A percentile compares a stretch with the other conserved stretches of the same genome.
These are phyloP conservation scores for Pollenia amentaria DNA, from an alignment of 2,888 invertebrate genomes.

Conservation along the genomic window DNA sequence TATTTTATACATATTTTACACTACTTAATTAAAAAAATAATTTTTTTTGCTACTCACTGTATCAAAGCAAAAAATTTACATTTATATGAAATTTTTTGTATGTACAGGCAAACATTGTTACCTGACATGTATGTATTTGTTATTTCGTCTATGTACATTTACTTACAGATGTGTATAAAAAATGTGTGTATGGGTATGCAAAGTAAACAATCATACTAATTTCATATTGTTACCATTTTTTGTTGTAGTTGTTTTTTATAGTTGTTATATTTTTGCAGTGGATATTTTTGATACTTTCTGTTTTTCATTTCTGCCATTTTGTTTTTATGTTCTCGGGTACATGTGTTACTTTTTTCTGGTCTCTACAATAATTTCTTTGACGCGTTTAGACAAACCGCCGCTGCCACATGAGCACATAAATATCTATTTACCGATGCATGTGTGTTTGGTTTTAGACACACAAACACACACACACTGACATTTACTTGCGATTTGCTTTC, in stretches of 20 bases:
- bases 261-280: not conserved
- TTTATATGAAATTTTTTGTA: slow-evolving; percentile 16
- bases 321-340: not conserved
- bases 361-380: slow-evolving; percentile 36
- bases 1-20: no score
- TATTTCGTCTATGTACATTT: not conserved
- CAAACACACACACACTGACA: not conserved
- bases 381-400: slow-evolving; percentile 25
- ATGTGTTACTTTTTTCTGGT: not conserved
- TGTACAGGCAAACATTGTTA: slow-evolving; percentile 16
- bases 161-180: not conserved
- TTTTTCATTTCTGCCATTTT: slow-evolving; percentile 13
- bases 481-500: not conserved
- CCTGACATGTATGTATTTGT: not conserved
- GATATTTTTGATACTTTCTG: not conserved
- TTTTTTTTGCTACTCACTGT: not conserved
- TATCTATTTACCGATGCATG: no score
- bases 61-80: not conserved
- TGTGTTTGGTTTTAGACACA: not conserved
- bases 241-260: not conserved
- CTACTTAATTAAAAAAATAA: no score
- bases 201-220: slow-evolving; percentile 31
- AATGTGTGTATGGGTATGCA: not conserved
- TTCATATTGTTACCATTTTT: slow-evolving; percentile 18
- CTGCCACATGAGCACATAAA: not conserved